phyloP scores from a whole-genome alignment of 2,797 vertebrate genomes.

The Nannoperca obscura region DNA sequence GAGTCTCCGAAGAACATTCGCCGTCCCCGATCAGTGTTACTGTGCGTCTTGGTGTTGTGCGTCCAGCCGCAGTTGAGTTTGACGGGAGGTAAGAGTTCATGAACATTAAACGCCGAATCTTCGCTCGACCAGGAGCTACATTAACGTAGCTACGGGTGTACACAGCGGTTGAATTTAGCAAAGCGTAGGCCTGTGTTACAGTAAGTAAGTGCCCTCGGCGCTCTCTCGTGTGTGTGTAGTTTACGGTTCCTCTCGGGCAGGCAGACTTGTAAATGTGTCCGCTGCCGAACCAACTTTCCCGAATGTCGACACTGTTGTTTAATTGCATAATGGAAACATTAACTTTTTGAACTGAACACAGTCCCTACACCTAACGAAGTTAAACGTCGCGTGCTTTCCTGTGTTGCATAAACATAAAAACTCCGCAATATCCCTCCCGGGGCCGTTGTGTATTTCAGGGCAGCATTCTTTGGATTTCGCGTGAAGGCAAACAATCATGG shows the following conservation, averaged over 20 bases:
- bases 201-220: neutral
- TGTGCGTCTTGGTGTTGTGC: conserved; percentile 45
- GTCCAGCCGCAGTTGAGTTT: conserved; percentile 24
- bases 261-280: neutral
- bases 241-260: neutral
- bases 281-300: neutral
- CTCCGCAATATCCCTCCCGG: neutral
- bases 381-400: neutral
- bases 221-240: neutral
- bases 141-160: neutral
- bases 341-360: neutral
- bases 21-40: conserved; percentile 21
- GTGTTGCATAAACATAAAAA: neutral
- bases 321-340: neutral
- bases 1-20: conserved; percentile 42
- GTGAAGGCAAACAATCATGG: neutral
- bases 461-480: neutral
- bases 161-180: neutral
- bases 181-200: conserved; percentile 32
- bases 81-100: conserved; percentile 70
- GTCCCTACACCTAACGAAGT: neutral
- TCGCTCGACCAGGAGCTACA: neutral
- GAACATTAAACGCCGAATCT: neutral
- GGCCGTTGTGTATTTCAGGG: neutral
- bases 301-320: conserved; percentile 30